Percentiles rank a stretch among this genome's conserved stretches.
Evolutionary conservation across 2,113 vertebrate genomes (phyloP).

Genomic region (Nesospiza acunhae): DNA sequence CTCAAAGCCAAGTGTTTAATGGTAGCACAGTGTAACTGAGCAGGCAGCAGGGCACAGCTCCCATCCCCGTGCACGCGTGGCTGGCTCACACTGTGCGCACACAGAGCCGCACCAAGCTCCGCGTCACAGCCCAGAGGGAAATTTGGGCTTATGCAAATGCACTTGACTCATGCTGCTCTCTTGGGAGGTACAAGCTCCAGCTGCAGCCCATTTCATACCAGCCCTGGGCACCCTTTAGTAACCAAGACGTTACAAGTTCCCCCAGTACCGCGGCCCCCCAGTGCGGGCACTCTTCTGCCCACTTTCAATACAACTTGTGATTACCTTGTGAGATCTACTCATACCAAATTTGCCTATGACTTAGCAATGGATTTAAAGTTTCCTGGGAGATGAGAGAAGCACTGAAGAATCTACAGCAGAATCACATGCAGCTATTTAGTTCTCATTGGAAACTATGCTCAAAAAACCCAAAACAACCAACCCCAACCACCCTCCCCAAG

Average conservation of each 20-base stretch:
- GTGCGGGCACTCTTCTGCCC: rapidly evolving
- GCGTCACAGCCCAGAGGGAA: background rate
- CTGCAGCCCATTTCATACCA: background rate
- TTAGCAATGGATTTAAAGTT: background rate
- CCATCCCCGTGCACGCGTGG: rapidly evolving
- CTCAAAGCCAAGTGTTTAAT: background rate
- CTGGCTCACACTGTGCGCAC: rapidly evolving
- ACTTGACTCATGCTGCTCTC: background rate
- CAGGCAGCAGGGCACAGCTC: background rate
- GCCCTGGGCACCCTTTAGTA: background rate
- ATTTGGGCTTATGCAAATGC: background rate
- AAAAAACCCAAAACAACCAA: background rate
- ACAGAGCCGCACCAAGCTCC: background rate
- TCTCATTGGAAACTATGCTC: background rate
- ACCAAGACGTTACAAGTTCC: background rate
- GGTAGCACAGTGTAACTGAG: rapidly evolving
- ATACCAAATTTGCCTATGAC: background rate
- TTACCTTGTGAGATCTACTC: background rate
- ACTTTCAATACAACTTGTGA: background rate
- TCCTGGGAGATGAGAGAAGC: background rate
- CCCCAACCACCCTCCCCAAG: background rate
- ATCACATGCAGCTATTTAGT: background rate
- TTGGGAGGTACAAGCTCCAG: background rate
- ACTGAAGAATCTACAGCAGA: background rate
- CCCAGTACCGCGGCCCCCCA: rapidly evolving